These are phyloP conservation scores for Melanotaenia trifasciata DNA, from an alignment of 2,797 vertebrate genomes.

Conservation along the genomic window DNA sequence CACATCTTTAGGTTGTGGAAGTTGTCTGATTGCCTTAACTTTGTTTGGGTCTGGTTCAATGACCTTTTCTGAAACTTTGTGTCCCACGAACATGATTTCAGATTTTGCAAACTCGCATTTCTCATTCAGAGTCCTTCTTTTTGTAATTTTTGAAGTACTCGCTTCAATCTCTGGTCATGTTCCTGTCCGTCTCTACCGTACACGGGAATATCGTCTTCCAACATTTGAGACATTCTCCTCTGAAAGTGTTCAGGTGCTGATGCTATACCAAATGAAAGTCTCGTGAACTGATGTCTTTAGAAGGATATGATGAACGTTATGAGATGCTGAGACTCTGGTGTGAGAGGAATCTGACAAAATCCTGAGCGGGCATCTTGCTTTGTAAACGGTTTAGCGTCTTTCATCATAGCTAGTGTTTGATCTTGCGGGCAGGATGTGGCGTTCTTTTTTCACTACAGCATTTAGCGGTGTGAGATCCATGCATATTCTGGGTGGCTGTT, in stretches of 20 bases:
- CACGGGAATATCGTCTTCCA: conserved; percentile 25
- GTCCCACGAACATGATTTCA: neutral
- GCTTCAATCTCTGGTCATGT: conserved; percentile 26
- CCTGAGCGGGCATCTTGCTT: too few relatives aligned
- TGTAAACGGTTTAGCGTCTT: too few relatives aligned
- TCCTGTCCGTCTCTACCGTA: conserved; percentile 16
- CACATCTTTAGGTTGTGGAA: neutral
- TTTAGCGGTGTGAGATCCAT: neutral
- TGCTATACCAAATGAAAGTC: neutral
- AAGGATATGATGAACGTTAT: conserved; percentile 34
- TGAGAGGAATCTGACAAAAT: too few relatives aligned
- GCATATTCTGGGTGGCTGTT: conserved; percentile 3
- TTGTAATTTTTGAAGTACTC: conserved; percentile 17
- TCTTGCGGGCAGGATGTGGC: too few relatives aligned
- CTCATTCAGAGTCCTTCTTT: conserved; percentile 21
- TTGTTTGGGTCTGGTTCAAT: neutral
- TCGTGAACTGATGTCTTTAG: conserved; percentile 23
- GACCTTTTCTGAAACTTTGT: neutral
- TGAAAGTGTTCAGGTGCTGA: conserved; percentile 43
- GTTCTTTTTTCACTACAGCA: too few relatives aligned
- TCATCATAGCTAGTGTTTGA: too few relatives aligned
- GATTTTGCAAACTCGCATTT: too few relatives aligned
- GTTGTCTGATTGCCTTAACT: neutral
- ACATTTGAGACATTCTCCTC: conserved; percentile 30
- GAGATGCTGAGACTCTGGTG: too few relatives aligned